phyloP scores from a whole-genome alignment of 2,888 invertebrate genomes.

The Arrhopalites spinosus region DNA sequence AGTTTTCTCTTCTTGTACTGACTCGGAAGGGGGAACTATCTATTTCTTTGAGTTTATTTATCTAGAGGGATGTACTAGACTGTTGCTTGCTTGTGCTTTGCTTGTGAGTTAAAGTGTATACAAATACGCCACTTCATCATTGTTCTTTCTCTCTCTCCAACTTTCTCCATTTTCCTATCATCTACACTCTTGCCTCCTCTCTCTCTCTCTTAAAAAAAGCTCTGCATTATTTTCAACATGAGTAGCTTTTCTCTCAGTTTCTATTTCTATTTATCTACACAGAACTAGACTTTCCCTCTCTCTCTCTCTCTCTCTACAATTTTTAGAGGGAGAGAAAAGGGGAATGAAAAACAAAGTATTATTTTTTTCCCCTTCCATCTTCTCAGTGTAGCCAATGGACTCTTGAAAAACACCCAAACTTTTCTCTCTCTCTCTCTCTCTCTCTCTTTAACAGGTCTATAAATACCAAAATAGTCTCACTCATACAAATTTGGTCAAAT shows the following conservation, averaged over 20 bases:
- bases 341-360: slow-evolving; percentile 13
- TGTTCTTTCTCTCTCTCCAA: background rate
- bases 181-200: background rate
- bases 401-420: background rate
- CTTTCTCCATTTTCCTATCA: background rate
- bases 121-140: background rate
- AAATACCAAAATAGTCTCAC: background rate
- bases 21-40: background rate
- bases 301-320: background rate
- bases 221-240: background rate
- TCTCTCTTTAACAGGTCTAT: no score
- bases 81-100: no score
- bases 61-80: no score
- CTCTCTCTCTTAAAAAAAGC: background rate
- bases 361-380: background rate
- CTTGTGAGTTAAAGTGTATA: no score
- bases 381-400: background rate
- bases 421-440: background rate
- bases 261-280: background rate
- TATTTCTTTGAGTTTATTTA: background rate
- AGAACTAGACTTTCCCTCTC: background rate
- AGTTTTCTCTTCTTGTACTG: background rate
- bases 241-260: background rate
- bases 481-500: background rate
- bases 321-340: background rate